A percentile compares a stretch with the other conserved stretches of the same genome.
These are phyloP conservation scores for Pemphigus obesinymphae DNA, from an alignment of 1,140 invertebrate species.

Conservation along the genomic window DNA sequence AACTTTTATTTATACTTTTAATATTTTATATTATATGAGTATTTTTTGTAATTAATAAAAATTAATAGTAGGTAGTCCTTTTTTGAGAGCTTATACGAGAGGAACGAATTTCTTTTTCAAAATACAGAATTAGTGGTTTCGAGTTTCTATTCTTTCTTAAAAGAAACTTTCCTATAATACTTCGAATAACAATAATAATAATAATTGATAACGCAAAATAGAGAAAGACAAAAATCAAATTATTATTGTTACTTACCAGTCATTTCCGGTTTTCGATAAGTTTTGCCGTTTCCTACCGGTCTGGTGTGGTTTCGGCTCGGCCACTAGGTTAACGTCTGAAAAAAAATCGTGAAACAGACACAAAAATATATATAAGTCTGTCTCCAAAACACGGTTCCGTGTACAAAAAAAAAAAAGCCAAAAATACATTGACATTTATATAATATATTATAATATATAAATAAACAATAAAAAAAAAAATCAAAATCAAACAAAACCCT, in stretches of 20 bases:
- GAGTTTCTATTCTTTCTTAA: no score
- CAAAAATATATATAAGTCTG: constrained; percentile 44
- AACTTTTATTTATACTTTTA: no score
- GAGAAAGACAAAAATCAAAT: constrained; percentile 24
- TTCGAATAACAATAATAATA: background rate
- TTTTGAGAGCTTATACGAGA: no score
- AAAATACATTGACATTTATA: background rate
- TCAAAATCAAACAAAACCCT: background rate
- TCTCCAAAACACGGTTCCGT: constrained; percentile 20
- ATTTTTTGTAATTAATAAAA: no score
- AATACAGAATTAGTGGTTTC: no score
- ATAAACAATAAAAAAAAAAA: background rate
- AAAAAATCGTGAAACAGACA: constrained; percentile 48
- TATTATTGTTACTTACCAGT: constrained; percentile 61
- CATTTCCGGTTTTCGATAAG: constrained; percentile 72
- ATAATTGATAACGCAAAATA: background rate
- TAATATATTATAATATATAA: background rate
- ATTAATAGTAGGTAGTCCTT: no score
- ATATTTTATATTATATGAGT: no score
- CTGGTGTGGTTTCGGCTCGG: constrained; percentile 76
- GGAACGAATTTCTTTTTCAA: no score
- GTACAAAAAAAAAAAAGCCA: constrained; percentile 13
- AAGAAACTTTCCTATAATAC: no score
- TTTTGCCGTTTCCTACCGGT: constrained; percentile 74
- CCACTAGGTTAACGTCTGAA: constrained; percentile 77